Percentiles rank a stretch among this genome's conserved stretches.
phyloP scores from a whole-genome alignment of 2,888 invertebrate species.

The Tanypteryx hageni region DNA sequence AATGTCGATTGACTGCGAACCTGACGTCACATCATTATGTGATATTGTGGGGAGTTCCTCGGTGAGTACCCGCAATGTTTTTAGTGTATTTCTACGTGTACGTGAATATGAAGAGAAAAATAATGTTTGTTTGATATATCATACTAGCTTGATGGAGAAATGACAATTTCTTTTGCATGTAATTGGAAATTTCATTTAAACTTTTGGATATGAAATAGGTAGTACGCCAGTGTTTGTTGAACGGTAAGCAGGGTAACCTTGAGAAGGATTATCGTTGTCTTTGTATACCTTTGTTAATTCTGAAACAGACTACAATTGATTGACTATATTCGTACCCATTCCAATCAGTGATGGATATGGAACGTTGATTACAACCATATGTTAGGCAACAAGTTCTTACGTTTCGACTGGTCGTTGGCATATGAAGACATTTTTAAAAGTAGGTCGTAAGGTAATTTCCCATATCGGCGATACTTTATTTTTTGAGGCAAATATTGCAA shows the following conservation, averaged over 20 bases:
- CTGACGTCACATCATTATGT: slow-evolving; percentile 66
- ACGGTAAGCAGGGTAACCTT: slow-evolving; percentile 64
- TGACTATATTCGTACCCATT: slow-evolving; percentile 30
- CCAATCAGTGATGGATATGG: slow-evolving; percentile 10
- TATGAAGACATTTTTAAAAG: slow-evolving; percentile 63
- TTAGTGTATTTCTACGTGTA: slow-evolving; percentile 37
- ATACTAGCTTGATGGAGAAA: slow-evolving; percentile 17
- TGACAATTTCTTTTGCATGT: neutral
- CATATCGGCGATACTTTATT: neutral
- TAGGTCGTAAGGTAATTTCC: slow-evolving; percentile 60
- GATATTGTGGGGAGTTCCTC: slow-evolving; percentile 63
- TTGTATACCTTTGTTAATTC: slow-evolving; percentile 62
- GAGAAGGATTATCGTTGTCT: slow-evolving; percentile 53
- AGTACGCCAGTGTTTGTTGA: slow-evolving; percentile 64
- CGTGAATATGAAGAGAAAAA: slow-evolving; percentile 34
- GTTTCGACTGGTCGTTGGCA: slow-evolving; percentile 56
- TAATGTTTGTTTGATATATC: neutral
- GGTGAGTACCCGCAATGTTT: slow-evolving; percentile 46
- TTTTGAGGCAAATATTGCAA: too few species aligned
- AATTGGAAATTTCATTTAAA: slow-evolving; percentile 62
- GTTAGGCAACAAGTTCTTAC: slow-evolving; percentile 64
- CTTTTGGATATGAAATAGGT: slow-evolving; percentile 58
- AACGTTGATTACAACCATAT: slow-evolving; percentile 54
- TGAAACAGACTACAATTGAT: slow-evolving; percentile 52
- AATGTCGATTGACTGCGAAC: slow-evolving; percentile 58